Evolutionary conservation across 1,140 invertebrate species (phyloP).

Genomic region (Ruditapes philippinarum): DNA sequence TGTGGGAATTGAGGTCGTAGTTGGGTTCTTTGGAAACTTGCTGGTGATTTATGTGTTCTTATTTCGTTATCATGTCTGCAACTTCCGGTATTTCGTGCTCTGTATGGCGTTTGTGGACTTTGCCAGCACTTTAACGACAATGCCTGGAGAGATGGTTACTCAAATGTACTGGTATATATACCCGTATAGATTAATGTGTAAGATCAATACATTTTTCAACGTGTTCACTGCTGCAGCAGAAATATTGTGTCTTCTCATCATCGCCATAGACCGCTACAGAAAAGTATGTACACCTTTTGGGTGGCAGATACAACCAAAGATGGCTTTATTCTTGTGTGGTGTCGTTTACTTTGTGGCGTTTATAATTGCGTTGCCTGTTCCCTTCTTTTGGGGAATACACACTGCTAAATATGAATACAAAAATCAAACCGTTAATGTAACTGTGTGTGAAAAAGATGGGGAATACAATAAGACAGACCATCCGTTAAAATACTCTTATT

Average conservation of each 20-base stretch:
- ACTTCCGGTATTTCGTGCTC: conserved; percentile 69
- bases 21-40: conserved; percentile 70
- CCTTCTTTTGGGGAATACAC: no score
- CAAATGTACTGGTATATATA: no score
- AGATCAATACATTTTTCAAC: conserved; percentile 68
- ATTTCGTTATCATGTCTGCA: no score
- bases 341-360: no score
- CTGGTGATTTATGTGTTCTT: conserved; percentile 74
- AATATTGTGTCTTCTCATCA: no score
- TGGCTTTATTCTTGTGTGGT: not conserved
- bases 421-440: conserved; percentile 36
- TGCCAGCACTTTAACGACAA: conserved; percentile 69
- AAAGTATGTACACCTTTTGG: no score
- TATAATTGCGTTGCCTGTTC: no score
- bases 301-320: conserved; percentile 64
- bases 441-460: conserved; percentile 56
- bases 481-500: not conserved
- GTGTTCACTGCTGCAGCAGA: conserved; percentile 69
- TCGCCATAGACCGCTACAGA: conserved; percentile 72
- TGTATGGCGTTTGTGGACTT: conserved; percentile 72
- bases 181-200: conserved; percentile 69
- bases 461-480: not conserved
- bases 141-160: no score
- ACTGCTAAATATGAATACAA: no score
- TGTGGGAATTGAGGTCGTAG: no score